phyloP scores from a whole-genome alignment of 2,797 vertebrate genomes.

The Podargus strigoides region DNA sequence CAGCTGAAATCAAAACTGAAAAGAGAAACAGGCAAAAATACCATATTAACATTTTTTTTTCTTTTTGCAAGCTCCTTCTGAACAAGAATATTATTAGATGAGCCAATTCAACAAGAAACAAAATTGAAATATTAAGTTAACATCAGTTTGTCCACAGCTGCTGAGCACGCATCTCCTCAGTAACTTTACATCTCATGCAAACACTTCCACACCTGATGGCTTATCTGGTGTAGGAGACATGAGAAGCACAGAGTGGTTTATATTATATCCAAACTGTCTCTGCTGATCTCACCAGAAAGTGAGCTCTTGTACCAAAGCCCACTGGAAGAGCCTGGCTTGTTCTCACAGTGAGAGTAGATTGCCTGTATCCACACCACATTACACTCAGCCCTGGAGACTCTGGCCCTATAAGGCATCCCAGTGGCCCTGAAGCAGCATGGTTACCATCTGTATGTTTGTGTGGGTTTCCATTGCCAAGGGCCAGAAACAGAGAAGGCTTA shows the following conservation, averaged over 20 bases:
- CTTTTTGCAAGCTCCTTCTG: not conserved
- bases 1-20: not conserved
- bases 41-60: not conserved
- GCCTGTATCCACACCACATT: not conserved
- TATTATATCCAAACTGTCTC: not conserved
- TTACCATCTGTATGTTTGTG: not conserved
- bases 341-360: not conserved
- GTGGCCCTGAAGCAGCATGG: not conserved
- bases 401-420: not conserved
- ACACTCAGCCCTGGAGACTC: not conserved
- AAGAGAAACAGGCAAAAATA: not conserved
- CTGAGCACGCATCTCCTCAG: not conserved
- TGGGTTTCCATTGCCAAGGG: not conserved
- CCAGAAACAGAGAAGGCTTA: not conserved
- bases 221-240: not conserved
- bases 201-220: not conserved
- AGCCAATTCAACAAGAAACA: not conserved
- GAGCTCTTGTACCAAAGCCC: not conserved
- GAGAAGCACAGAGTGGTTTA: not conserved
- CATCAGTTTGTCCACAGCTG: not conserved
- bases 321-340: not conserved
- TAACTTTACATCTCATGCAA: not conserved
- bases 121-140: not conserved
- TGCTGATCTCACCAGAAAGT: not conserved
- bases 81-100: not conserved